Evolutionary conservation across 2,113 vertebrate species (phyloP).

Genomic region (Alethe castanea): DNA sequence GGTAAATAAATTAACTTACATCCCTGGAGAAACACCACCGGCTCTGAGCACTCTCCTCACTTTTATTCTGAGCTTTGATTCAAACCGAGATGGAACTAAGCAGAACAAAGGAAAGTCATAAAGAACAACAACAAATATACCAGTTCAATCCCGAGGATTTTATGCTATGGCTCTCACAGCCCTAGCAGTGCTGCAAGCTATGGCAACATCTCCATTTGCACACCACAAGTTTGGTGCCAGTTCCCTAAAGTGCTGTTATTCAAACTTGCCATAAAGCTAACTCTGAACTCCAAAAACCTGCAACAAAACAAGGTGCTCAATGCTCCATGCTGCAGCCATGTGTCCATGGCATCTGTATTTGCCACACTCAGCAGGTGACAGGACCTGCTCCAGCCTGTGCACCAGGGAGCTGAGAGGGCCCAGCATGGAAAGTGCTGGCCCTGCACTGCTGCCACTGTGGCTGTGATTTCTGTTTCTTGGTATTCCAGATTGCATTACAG

Average conservation of each 20-base stretch:
- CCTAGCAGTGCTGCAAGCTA: background rate
- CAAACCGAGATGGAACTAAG: background rate
- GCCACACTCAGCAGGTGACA: background rate
- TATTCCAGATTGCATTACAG: background rate
- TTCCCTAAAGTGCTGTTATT: background rate
- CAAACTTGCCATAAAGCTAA: background rate
- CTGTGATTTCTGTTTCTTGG: background rate
- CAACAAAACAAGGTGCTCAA: background rate
- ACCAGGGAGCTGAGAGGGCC: background rate
- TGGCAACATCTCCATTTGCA: background rate
- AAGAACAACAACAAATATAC: background rate
- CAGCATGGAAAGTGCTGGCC: accelerated
- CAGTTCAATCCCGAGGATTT: background rate
- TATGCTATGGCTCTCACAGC: background rate
- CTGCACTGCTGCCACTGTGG: background rate
- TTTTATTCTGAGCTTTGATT: background rate
- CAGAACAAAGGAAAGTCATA: background rate
- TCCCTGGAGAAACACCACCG: background rate
- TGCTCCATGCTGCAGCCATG: accelerated
- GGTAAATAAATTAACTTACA: background rate
- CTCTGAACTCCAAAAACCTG: background rate
- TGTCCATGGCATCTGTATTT: background rate
- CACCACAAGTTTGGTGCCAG: accelerated
- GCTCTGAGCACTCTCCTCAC: background rate
- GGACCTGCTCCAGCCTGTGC: background rate